Base-by-base conservation (phyloP, 2,797 vertebrate genomes). In the Hapalemur alaotrensis region DNA sequence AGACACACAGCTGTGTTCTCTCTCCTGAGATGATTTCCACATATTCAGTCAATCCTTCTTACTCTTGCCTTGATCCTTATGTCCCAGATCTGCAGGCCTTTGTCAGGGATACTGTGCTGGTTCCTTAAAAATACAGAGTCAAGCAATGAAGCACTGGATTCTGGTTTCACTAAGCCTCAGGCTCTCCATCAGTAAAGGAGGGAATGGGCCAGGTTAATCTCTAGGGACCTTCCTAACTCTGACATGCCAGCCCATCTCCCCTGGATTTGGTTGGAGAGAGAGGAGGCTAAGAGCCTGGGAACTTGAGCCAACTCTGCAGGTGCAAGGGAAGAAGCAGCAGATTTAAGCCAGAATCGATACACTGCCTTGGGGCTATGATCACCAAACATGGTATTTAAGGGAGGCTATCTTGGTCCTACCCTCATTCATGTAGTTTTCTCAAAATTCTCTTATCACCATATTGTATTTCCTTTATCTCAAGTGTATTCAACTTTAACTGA, bases 371-470 rank as follows among this genome's bases (percentile, higher is more conserved):
- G 69, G 76, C 82, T 91, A 18, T 17, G 76, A 70, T 82, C 91
- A 81, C 35, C 75, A 93, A 52, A 76, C n/a, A 38, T 67, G 70
- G 87, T 95, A 72, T 81, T 95, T 92, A 89, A 63, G 65, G 86
- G 97, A 93, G 54, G 38, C 79, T 95, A 11, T 91, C 94, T 82
- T 59, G 52, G 52, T 78, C 12, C 63, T 85, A 38, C 50, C 30
- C 10, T 95, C 57, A 73, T 89, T 50, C 46, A 54, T 9, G 50
- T 54, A 50, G 76, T 76, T 92, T 89, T 46, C 35, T 59, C 82
- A 22, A 91, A 91, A 91, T 76, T 91, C 41, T 92, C 78, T 80
- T 93, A 46, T 93, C 32, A 48, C 57, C 54, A 67, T 50, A 63
- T 67, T 67, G 46, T 78, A 91, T 76, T 92, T 93, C 59, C 46